These are phyloP conservation scores for Ailuropoda melanoleuca DNA, from an alignment of 2,113 vertebrate genomes.

Conservation along the genomic window DNA sequence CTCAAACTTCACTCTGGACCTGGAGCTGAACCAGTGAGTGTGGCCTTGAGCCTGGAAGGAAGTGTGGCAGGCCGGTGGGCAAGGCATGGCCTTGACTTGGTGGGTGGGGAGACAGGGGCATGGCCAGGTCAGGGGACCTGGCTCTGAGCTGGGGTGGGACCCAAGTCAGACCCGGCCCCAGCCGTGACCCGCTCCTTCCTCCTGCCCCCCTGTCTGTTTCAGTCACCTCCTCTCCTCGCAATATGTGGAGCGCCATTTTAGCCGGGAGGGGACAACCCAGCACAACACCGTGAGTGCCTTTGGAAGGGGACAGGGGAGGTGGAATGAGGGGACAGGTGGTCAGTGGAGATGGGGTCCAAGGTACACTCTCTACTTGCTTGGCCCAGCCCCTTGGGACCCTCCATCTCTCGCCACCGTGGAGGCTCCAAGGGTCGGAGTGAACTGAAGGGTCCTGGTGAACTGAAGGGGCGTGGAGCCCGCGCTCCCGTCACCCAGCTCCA, in stretches of 20 bases:
- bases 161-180: neutral
- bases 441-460: too few species aligned
- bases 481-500: neutral
- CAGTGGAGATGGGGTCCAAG: neutral
- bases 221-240: constrained; percentile 94
- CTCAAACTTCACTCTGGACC: constrained; percentile 91
- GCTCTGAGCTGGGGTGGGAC: neutral
- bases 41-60: neutral
- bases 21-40: constrained; percentile 94
- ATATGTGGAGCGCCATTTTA: constrained; percentile 91
- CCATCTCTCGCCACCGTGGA: neutral
- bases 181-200: neutral
- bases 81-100: neutral
- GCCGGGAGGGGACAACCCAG: constrained; percentile 83
- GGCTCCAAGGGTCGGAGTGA: neutral
- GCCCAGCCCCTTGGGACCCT: neutral
- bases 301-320: neutral
- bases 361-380: neutral
- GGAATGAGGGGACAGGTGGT: neutral
- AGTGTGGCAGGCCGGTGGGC: rapidly evolving
- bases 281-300: constrained; percentile 87
- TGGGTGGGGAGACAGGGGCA: neutral
- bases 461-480: rapidly evolving
- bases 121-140: neutral
- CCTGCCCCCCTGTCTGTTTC: constrained; percentile 15